Evolutionary conservation across 2,113 vertebrate genomes (phyloP).

Genomic region (Poecile atricapillus): DNA sequence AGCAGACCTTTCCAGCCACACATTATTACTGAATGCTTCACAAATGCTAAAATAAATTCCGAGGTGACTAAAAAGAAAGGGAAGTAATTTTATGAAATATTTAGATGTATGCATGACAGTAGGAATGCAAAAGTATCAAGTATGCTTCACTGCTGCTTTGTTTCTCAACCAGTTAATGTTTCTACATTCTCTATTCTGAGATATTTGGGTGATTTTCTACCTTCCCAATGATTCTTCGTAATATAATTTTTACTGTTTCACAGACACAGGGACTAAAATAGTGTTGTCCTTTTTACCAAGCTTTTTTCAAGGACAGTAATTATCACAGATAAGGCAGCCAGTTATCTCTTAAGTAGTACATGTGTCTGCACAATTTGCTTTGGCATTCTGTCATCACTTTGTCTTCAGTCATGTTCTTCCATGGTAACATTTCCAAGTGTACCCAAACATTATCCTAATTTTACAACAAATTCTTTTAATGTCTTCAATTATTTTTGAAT

Average conservation of each 20-base stretch:
- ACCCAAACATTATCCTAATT: background rate
- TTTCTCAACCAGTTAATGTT: background rate
- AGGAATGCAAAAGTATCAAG: background rate
- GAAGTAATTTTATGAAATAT: background rate
- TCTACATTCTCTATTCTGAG: background rate
- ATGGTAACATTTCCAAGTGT: background rate
- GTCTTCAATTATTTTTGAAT: background rate
- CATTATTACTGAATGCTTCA: background rate
- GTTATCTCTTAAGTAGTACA: background rate
- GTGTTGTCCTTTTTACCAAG: background rate
- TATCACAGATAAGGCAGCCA: background rate
- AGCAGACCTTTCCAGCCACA: background rate
- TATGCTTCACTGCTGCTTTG: background rate
- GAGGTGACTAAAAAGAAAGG: background rate
- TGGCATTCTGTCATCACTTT: background rate
- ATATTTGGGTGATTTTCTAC: background rate
- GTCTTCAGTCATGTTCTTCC: background rate
- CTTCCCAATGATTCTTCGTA: background rate
- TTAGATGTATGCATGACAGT: background rate
- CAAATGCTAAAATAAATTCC: background rate
- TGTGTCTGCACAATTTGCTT: background rate
- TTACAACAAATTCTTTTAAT: background rate
- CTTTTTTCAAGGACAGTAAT: background rate
- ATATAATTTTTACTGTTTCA: background rate
- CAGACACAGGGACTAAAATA: background rate